A percentile compares a stretch with the other conserved stretches of the same genome.
These are phyloP conservation scores for Apteryx mantelli DNA, from an alignment of 2,113 vertebrate genomes.

Conservation along the genomic window DNA sequence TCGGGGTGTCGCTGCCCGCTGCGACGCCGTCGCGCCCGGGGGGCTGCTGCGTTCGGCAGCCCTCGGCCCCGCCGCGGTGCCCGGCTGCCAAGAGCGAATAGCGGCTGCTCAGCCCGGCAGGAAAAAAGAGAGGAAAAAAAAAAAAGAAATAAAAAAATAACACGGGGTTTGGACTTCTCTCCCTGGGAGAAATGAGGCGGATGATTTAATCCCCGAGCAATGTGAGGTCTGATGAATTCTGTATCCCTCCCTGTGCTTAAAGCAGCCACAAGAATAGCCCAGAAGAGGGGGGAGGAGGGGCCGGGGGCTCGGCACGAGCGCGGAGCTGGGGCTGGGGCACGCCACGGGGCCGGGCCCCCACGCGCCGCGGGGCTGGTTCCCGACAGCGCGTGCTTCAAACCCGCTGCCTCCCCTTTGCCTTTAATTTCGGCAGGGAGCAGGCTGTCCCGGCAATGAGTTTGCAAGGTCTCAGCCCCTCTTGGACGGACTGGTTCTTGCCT, in stretches of 20 bases:
- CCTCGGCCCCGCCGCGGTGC: background rate
- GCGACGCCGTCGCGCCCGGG: background rate
- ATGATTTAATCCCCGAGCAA: slow-evolving; percentile 31
- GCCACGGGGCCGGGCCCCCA: too few species aligned
- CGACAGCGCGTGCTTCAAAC: too few species aligned
- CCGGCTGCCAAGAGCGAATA: background rate
- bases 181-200: background rate
- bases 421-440: background rate
- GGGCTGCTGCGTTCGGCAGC: background rate
- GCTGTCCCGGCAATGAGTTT: background rate
- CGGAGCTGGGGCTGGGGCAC: background rate
- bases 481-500: background rate
- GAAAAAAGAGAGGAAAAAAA: background rate
- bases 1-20: background rate
- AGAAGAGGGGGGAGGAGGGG: background rate
- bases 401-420: too few species aligned
- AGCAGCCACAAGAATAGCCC: background rate
- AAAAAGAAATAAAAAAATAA: too few species aligned
- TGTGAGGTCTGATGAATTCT: slow-evolving; percentile 10
- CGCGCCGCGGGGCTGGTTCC: too few species aligned
- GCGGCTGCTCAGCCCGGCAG: background rate
- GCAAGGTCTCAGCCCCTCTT: background rate
- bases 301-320: background rate
- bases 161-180: background rate
- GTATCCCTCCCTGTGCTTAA: slow-evolving; percentile 32